Conservation (phyloP, 2,113 vertebrate genomes). For the Istiophorus platypterus region DNA sequence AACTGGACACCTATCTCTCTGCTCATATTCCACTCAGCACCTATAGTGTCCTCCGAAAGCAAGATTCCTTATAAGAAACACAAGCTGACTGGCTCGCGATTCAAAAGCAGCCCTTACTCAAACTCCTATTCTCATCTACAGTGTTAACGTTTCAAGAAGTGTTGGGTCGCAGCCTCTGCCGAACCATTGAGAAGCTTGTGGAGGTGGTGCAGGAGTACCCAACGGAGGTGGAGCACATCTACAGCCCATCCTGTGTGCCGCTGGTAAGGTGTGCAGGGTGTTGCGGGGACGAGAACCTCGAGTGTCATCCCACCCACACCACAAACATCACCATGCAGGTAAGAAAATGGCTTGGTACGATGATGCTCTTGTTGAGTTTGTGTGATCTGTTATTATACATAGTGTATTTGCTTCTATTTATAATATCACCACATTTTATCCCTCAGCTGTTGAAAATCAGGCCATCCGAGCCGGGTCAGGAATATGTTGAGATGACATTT, state of each 20-base stretch:
- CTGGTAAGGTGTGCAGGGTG: slow-evolving; percentile 93
- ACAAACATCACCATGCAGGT: slow-evolving; percentile 94
- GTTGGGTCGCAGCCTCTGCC: slow-evolving; percentile 94
- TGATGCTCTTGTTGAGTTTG: too few relatives aligned
- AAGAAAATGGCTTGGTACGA: background rate
- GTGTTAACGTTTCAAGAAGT: slow-evolving; percentile 93
- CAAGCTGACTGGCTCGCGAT: background rate
- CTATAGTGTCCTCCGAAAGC: background rate
- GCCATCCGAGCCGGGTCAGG: slow-evolving; percentile 79
- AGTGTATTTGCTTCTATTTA: background rate
- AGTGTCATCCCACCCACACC: slow-evolving; percentile 87
- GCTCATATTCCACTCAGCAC: background rate
- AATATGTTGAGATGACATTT: slow-evolving; percentile 88
- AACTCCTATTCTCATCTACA: slow-evolving; percentile 57
- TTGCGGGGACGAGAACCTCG: slow-evolving; percentile 92
- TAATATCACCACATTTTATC: slow-evolving; percentile 28
- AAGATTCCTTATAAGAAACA: background rate
- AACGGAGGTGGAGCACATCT: slow-evolving; percentile 91
- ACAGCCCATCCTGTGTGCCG: slow-evolving; percentile 93
- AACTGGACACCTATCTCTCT: background rate
- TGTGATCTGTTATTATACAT: background rate
- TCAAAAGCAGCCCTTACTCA: background rate
- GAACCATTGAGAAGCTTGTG: slow-evolving; percentile 92
- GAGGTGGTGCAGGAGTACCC: slow-evolving; percentile 91
- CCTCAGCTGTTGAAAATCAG: slow-evolving; percentile 85